These are phyloP conservation scores for Gandaritis pyraliata DNA, from an alignment of 2,888 invertebrate genomes.

Conservation along the genomic window DNA sequence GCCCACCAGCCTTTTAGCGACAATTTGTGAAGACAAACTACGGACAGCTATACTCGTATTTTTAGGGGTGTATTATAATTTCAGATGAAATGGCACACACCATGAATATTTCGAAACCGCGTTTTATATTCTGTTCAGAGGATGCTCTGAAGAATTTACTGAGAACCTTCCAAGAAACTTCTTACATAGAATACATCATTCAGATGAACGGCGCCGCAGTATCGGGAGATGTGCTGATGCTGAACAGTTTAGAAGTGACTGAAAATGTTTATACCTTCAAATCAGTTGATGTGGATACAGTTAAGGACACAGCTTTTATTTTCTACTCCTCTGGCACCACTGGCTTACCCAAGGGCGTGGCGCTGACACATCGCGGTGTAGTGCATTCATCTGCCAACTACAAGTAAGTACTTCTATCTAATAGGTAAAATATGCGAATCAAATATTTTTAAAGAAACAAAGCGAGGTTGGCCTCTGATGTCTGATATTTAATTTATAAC, in stretches of 20 bases:
- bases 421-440: too few relatives aligned
- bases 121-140: constrained; percentile 84
- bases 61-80: constrained; percentile 40
- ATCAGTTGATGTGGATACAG: constrained; percentile 40
- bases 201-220: constrained; percentile 41
- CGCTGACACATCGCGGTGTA: constrained; percentile 83
- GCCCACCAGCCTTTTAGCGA: too few relatives aligned
- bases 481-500: too few relatives aligned
- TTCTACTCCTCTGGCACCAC: constrained; percentile 88
- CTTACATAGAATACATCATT: constrained; percentile 77
- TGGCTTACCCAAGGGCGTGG: constrained; percentile 90
- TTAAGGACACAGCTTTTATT: constrained; percentile 54
- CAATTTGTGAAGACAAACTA: too few relatives aligned
- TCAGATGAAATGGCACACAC: constrained; percentile 86
- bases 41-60: too few relatives aligned
- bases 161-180: constrained; percentile 41
- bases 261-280: constrained; percentile 39
- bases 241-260: constrained; percentile 33
- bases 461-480: too few relatives aligned
- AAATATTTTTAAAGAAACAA: too few relatives aligned
- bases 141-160: constrained; percentile 43
- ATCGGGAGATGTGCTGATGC: constrained; percentile 29
- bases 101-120: constrained; percentile 86
- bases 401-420: constrained; percentile 27
- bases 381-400: constrained; percentile 53